phyloP scores from a whole-genome alignment of 2,113 vertebrate genomes.

The Callipepla californica region DNA sequence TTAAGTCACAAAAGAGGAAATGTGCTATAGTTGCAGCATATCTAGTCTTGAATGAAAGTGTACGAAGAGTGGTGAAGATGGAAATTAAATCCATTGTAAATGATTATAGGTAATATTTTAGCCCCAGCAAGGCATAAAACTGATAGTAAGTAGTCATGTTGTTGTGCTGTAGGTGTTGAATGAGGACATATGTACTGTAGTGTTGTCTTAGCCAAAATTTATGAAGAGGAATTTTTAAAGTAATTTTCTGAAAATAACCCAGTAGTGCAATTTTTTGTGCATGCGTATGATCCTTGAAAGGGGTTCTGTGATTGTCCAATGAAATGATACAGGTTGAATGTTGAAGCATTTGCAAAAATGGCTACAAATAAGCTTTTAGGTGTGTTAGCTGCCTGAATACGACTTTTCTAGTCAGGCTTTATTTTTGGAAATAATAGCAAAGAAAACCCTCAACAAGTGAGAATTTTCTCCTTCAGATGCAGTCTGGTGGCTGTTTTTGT shows the following conservation, averaged over 20 bases:
- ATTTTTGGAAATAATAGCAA: not conserved
- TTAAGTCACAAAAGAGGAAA: constrained; percentile 28
- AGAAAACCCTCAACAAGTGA: not conserved
- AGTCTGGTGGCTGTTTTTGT: not conserved
- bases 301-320: not conserved
- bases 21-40: not conserved
- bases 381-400: not conserved
- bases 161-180: not conserved
- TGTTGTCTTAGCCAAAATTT: constrained; percentile 33
- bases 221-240: not conserved
- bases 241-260: constrained; percentile 30
- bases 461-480: not conserved
- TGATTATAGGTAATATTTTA: constrained; percentile 12
- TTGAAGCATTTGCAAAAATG: constrained; percentile 12
- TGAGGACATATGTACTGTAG: not conserved
- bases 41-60: constrained; percentile 32
- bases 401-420: not conserved
- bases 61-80: not conserved
- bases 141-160: not conserved
- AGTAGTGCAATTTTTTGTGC: constrained; percentile 30
- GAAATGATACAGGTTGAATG: not conserved
- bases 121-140: not conserved
- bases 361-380: not conserved
- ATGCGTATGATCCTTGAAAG: constrained; percentile 42
- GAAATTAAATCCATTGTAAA: not conserved